These are phyloP conservation scores for Limnephilus marmoratus DNA, from an alignment of 2,888 invertebrate genomes.

Conservation along the genomic window DNA sequence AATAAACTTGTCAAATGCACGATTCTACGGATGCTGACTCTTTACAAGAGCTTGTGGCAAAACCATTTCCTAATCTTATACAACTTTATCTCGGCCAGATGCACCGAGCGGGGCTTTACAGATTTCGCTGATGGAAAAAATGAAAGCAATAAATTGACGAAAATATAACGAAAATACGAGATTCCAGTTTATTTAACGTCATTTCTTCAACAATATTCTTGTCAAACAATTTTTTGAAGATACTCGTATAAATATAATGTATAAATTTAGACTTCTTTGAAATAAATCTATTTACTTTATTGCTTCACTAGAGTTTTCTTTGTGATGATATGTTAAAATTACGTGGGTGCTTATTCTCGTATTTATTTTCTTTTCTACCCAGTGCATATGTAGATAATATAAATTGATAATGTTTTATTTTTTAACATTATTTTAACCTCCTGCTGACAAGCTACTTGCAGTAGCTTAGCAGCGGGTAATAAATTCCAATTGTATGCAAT, in stretches of 20 bases:
- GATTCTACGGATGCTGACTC: conserved; percentile 56
- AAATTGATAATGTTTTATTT: no score
- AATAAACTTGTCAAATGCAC: conserved; percentile 64
- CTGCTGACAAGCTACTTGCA: no score
- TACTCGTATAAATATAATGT: no score
- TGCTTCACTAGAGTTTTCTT: no score
- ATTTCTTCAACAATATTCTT: not conserved
- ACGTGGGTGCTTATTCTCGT: no score
- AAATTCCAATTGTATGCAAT: no score
- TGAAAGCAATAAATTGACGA: not conserved
- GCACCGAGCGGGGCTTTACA: not conserved
- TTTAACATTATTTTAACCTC: no score
- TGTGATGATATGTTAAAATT: no score
- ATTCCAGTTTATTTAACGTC: not conserved
- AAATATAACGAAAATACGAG: not conserved
- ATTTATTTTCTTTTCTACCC: no score
- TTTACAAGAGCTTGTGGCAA: conserved; percentile 37
- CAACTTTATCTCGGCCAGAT: conserved; percentile 39
- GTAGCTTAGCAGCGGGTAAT: no score
- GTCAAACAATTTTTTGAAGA: not conserved
- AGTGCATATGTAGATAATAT: no score
- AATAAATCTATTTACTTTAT: not conserved
- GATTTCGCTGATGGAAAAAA: not conserved
- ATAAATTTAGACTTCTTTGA: not conserved
- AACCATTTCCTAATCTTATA: conserved; percentile 49